Base-by-base conservation (phyloP, 2,113 vertebrate species). In the Blennius ocellaris region DNA sequence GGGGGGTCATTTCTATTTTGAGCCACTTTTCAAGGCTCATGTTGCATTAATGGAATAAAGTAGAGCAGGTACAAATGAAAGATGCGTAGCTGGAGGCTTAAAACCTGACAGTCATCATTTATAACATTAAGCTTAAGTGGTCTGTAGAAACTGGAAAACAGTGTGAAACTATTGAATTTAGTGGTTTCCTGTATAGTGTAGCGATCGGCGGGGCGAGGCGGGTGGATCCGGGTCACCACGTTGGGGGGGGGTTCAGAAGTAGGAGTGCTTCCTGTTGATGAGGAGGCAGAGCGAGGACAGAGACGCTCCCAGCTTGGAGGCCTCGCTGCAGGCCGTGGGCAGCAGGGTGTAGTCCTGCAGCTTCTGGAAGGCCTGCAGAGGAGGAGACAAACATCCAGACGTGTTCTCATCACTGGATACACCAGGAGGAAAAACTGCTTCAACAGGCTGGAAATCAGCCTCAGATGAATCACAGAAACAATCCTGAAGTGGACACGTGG, bases 281-380 rank as follows among this genome's bases (percentile, higher is more conserved):
- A 97, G 95, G 15, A 97, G 93, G 82, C 96, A 96, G 79, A 96
- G 94, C 1, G 96, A 96, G 50, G 95, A 96, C 55, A 97, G 94
- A 10, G 93, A 91, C 0, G 94, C 95, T 0, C 95, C 95, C 7
- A 95, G 92, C 77, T 96, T 97, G 65, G 93, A 94, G 64, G 95
- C 91, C 80, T 97, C 96, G 3, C 95, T 95, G 93, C 95, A 94
- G 76, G 96, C 94, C 2, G 95, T 95, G 0, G 96, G 96, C 52
- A 97, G 93, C 12, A 97, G 92, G 53, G 93, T 95, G 91, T 96
- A 96, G 51, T 96, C 95, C 9, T 93, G 90, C 30, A 97, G 93
- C 88, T 96, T 97, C 94, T 97, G 95, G 77, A 97, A 94, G 15
- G 93, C 94, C 96, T 97, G 86, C 6, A 69, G 39, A 73, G 43